Conservation (phyloP, 2,113 vertebrate species). For the Guaruba guarouba region DNA sequence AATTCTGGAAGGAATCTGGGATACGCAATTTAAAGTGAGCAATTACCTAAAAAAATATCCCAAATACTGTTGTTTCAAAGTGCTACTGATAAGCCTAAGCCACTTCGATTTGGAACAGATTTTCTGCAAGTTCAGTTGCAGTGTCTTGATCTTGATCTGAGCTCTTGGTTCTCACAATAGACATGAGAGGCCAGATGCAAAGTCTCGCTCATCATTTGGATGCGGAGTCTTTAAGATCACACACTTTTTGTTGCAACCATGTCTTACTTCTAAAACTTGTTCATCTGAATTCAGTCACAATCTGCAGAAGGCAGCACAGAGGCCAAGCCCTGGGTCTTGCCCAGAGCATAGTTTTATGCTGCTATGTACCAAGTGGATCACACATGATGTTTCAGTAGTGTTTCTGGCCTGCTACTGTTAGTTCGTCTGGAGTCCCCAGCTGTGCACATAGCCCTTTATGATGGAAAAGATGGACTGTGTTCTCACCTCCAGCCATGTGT, state of each 20-base stretch:
- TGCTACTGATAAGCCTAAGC: rapidly evolving
- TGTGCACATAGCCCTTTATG: neutral
- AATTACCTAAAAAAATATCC: neutral
- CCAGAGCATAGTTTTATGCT: neutral
- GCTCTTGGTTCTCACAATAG: neutral
- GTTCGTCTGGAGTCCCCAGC: neutral
- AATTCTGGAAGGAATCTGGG: neutral
- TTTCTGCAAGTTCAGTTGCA: neutral
- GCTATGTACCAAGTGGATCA: neutral
- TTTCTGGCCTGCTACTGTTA: neutral
- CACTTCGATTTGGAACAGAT: neutral
- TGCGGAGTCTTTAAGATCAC: neutral
- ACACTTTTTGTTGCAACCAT: neutral
- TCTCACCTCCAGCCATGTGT: neutral
- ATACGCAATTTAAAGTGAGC: neutral
- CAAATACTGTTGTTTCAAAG: neutral
- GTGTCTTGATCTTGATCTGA: neutral
- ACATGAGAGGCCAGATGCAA: neutral
- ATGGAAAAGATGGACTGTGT: neutral
- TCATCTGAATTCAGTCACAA: neutral
- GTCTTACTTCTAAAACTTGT: neutral
- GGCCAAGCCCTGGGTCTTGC: neutral
- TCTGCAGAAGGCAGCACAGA: neutral
- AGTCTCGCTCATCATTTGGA: neutral
- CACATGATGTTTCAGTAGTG: neutral